Conservation (phyloP, 1,140 invertebrate genomes). For the Micrasema minimum region DNA sequence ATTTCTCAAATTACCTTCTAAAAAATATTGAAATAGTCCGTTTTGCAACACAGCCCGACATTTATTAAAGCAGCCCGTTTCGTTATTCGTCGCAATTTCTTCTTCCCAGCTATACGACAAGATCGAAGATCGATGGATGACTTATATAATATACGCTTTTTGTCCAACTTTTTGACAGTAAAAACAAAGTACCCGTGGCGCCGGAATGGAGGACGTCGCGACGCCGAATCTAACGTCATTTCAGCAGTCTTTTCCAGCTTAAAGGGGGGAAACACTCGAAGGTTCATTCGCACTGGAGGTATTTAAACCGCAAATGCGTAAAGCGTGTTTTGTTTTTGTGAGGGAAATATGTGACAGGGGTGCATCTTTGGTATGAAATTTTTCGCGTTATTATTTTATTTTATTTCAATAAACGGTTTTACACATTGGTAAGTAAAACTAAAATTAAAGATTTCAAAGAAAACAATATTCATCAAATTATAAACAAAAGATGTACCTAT, state of each 20-base stretch:
- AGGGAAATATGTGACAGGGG: too few relatives aligned
- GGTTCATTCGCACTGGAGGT: neutral
- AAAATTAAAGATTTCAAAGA: too few relatives aligned
- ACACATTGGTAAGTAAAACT: too few relatives aligned
- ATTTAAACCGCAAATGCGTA: constrained; percentile 29
- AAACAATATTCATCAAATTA: too few relatives aligned
- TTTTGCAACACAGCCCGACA: too few relatives aligned
- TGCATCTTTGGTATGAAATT: too few relatives aligned
- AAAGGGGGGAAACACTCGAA: constrained; percentile 2
- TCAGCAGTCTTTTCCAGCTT: neutral
- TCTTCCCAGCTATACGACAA: constrained; percentile 13
- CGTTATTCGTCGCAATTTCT: neutral
- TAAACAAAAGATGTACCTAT: too few relatives aligned
- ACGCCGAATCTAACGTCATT: neutral
- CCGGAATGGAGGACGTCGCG: constrained; percentile 1
- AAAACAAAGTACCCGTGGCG: constrained; percentile 5
- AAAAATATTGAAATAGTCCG: too few relatives aligned
- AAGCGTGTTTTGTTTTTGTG: constrained; percentile 28
- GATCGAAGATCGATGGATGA: constrained; percentile 27
- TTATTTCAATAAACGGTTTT: too few relatives aligned
- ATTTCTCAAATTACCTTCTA: too few relatives aligned
- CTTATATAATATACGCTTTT: constrained; percentile 24
- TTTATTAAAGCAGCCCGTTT: constrained; percentile 26
- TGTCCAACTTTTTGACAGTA: constrained; percentile 24
- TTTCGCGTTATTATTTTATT: too few relatives aligned